phyloP scores from a whole-genome alignment of 2,113 vertebrate genomes.

The Cyanoderma ruficeps region DNA sequence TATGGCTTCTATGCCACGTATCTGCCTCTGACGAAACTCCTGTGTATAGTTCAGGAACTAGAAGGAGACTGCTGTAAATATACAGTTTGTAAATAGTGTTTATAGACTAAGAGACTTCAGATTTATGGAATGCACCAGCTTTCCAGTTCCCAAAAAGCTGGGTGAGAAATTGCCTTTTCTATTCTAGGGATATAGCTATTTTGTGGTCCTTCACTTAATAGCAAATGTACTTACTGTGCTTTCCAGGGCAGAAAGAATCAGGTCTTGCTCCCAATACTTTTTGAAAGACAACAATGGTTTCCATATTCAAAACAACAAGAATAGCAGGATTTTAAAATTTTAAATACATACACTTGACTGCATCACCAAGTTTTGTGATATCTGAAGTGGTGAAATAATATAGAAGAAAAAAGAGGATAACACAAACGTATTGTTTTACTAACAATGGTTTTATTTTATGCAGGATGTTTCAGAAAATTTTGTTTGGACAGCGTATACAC shows the following conservation, averaged over 20 bases:
- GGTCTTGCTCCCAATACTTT: neutral
- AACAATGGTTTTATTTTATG: constrained; percentile 22
- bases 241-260: neutral
- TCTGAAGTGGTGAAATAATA: neutral
- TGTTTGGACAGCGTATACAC: neutral
- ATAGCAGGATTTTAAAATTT: neutral
- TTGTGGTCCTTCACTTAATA: neutral
- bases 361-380: neutral
- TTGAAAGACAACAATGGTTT: neutral
- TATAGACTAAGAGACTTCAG: neutral
- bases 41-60: neutral
- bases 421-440: neutral
- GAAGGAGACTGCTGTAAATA: neutral
- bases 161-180: neutral
- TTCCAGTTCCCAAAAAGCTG: neutral
- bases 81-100: neutral
- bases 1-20: neutral
- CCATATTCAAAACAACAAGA: neutral
- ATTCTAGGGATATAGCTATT: neutral
- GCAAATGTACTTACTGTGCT: neutral
- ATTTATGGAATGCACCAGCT: neutral
- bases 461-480: neutral
- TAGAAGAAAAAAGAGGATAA: neutral
- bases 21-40: neutral
- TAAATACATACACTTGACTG: neutral